Conservation (phyloP, 2,888 invertebrate genomes). For the Margaritifera margaritifera region DNA sequence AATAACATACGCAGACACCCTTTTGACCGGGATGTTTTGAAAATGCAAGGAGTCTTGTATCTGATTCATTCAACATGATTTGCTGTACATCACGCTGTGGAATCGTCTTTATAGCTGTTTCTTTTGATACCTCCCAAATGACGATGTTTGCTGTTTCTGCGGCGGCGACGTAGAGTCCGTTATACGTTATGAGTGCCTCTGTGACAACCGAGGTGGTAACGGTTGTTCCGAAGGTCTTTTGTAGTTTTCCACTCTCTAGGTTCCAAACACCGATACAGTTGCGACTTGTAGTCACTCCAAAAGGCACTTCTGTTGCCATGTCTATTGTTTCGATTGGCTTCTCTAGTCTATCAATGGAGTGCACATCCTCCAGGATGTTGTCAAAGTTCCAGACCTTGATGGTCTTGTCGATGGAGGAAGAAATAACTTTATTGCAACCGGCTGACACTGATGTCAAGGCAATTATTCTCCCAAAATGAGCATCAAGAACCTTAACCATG, state of each 20-base stretch:
- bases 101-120: conserved; percentile 85
- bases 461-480: conserved; percentile 96
- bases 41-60: conserved; percentile 83
- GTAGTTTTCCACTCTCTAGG: conserved; percentile 86
- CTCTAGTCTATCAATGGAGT: conserved; percentile 86
- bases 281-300: conserved; percentile 93
- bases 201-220: conserved; percentile 95
- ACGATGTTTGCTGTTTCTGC: conserved; percentile 93
- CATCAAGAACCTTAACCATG: conserved; percentile 92
- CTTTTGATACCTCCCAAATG: conserved; percentile 87
- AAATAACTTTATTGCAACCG: conserved; percentile 82
- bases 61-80: conserved; percentile 83
- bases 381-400: conserved; percentile 99
- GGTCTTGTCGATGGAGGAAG: conserved; percentile 96
- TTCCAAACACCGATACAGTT: conserved; percentile 97
- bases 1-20: conserved; percentile 57
- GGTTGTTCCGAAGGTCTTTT: conserved; percentile 90
- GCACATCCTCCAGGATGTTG: conserved; percentile 96
- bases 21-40: conserved; percentile 74
- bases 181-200: conserved; percentile 89
- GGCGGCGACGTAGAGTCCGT: conserved; percentile 87
- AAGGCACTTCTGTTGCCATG: conserved; percentile 79
- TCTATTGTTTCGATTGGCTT: conserved; percentile 91
- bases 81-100: conserved; percentile 87
- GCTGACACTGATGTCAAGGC: conserved; percentile 90